These are phyloP conservation scores for Pomatostomus ruficeps DNA, from an alignment of 2,113 vertebrate species.

Conservation along the genomic window DNA sequence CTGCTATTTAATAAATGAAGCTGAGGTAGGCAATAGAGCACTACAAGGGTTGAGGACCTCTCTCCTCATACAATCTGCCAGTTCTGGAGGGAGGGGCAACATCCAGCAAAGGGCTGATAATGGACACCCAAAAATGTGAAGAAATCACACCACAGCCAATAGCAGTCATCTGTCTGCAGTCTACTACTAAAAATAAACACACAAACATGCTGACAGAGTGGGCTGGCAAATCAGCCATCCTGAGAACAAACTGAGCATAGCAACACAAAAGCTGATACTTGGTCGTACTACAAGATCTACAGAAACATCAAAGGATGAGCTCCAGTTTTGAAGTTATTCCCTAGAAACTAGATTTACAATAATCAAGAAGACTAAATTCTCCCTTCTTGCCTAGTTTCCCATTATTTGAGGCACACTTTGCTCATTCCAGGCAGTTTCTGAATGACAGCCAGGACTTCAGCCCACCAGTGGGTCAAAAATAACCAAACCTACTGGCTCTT, in stretches of 20 bases:
- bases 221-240: neutral
- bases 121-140: neutral
- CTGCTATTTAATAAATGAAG: neutral
- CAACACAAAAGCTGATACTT: neutral
- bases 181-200: neutral
- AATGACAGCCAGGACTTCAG: neutral
- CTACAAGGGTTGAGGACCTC: neutral
- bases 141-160: neutral
- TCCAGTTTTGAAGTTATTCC: neutral
- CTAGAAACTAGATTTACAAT: neutral
- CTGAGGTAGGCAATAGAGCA: neutral
- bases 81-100: neutral
- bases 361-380: neutral
- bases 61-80: neutral
- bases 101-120: neutral
- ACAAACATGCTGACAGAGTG: neutral
- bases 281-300: neutral
- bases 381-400: neutral
- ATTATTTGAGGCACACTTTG: neutral
- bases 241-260: neutral
- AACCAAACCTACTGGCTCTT: neutral
- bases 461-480: neutral
- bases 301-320: neutral
- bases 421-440: neutral
- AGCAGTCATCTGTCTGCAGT: neutral